Evolutionary conservation across 2,888 invertebrate species (phyloP).

Genomic region (Tiphia femorata): DNA sequence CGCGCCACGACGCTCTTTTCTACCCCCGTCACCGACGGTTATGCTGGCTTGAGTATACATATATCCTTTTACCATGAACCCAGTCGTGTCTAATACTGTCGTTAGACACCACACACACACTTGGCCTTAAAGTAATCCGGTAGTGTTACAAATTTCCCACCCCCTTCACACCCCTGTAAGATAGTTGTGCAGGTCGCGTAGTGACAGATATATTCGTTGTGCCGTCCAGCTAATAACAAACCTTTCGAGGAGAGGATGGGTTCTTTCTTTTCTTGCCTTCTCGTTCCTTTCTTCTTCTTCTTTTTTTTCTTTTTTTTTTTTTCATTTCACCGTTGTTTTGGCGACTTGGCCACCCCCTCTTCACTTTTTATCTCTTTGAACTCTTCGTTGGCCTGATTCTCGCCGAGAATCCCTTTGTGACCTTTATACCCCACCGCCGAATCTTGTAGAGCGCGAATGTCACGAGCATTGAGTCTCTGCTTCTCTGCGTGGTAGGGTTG

Average conservation of each 20-base stretch:
- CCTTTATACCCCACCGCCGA: slow-evolving; percentile 16
- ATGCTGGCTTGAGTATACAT: slow-evolving; percentile 55
- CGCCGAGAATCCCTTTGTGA: background rate
- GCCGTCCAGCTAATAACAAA: slow-evolving; percentile 31
- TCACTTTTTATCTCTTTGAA: background rate
- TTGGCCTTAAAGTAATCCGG: slow-evolving; percentile 49
- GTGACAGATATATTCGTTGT: slow-evolving; percentile 42
- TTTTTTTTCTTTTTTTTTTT: background rate
- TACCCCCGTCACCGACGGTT: slow-evolving; percentile 53
- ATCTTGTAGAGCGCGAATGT: slow-evolving; percentile 43
- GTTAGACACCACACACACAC: slow-evolving; percentile 45
- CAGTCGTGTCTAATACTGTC: too few species aligned
- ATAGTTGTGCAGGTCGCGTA: slow-evolving; percentile 51
- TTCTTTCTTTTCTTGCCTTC: slow-evolving; percentile 15
- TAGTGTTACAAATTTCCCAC: slow-evolving; percentile 44
- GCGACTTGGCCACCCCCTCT: background rate
- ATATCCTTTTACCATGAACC: slow-evolving; percentile 5
- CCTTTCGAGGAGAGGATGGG: slow-evolving; percentile 28
- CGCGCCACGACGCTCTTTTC: too few species aligned
- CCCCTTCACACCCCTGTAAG: slow-evolving; percentile 42
- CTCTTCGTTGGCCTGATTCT: background rate
- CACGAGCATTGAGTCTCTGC: slow-evolving; percentile 35
- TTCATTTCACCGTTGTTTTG: background rate
- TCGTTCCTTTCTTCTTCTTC: slow-evolving; percentile 3
- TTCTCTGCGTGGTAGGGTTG: slow-evolving; percentile 34